Conservation (phyloP, 2,113 vertebrate species). For the Amblyornis subalaris region DNA sequence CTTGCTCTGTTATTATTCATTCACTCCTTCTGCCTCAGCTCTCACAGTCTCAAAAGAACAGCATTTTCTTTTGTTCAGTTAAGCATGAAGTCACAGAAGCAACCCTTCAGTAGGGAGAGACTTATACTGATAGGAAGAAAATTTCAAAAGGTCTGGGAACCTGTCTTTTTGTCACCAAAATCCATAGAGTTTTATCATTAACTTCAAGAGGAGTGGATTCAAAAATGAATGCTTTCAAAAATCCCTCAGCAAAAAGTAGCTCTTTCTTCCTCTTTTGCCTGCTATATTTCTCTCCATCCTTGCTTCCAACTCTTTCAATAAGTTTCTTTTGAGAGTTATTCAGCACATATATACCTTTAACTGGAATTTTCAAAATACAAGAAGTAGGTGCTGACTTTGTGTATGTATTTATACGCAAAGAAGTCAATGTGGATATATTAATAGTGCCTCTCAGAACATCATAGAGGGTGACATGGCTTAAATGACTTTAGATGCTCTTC, state of each 20-base stretch:
- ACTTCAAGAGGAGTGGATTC: not conserved
- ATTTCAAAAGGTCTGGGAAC: not conserved
- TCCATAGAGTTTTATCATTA: not conserved
- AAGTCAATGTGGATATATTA: not conserved
- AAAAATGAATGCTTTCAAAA: constrained; percentile 2
- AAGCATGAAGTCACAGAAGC: constrained; percentile 2
- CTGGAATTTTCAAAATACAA: not conserved
- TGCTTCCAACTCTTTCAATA: not conserved
- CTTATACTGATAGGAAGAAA: not conserved
- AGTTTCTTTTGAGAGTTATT: not conserved
- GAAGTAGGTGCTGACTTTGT: not conserved
- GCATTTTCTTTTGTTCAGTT: constrained; percentile 13
- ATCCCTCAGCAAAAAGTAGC: not conserved
- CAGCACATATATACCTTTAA: not conserved
- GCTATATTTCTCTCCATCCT: not conserved
- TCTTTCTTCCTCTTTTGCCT: not conserved
- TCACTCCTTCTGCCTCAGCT: not conserved
- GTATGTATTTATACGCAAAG: not conserved
- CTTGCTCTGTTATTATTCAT: constrained; percentile 6
- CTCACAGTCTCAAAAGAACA: not conserved
- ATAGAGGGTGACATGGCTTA: not conserved
- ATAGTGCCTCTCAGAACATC: not conserved
- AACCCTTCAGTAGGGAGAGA: not conserved
- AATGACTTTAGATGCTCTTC: not conserved
- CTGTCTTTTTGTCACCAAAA: constrained; percentile 1